These are phyloP conservation scores for Lerema accius DNA, from an alignment of 1,140 invertebrate genomes.

Conservation along the genomic window DNA sequence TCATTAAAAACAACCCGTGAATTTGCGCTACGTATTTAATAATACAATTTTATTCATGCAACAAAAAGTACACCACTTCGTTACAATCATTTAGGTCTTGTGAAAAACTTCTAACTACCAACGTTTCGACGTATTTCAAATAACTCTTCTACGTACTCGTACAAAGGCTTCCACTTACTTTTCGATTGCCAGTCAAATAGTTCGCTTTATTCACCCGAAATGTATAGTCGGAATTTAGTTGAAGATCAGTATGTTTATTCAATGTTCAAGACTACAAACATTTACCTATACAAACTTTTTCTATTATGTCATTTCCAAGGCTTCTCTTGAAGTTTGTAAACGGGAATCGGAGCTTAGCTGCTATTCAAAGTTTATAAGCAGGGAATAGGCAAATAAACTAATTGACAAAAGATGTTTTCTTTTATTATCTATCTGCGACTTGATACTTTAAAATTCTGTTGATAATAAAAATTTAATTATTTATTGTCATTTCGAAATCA, in stretches of 20 bases:
- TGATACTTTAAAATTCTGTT: too few relatives aligned
- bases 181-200: constrained; percentile 2
- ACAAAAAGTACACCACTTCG: not conserved
- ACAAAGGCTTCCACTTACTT: not conserved
- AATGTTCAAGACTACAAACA: constrained; percentile 13
- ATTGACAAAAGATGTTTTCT: too few relatives aligned
- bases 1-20: too few relatives aligned
- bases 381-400: too few relatives aligned
- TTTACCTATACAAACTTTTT: constrained; percentile 25
- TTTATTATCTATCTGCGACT: too few relatives aligned
- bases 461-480: too few relatives aligned
- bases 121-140: not conserved
- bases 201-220: constrained; percentile 5
- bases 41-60: too few relatives aligned
- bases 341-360: not conserved
- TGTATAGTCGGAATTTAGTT: constrained; percentile 14
- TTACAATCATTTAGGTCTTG: not conserved
- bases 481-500: too few relatives aligned
- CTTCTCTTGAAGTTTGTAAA: not conserved
- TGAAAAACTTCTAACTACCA: not conserved
- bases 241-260: constrained; percentile 18
- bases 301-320: constrained; percentile 6
- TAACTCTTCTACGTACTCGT: not conserved
- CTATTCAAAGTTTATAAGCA: not conserved
- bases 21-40: too few relatives aligned